Percentiles rank a stretch among this genome's conserved stretches.
phyloP scores from a whole-genome alignment of 1,140 invertebrate genomes.

The Sitophilus oryzae region DNA sequence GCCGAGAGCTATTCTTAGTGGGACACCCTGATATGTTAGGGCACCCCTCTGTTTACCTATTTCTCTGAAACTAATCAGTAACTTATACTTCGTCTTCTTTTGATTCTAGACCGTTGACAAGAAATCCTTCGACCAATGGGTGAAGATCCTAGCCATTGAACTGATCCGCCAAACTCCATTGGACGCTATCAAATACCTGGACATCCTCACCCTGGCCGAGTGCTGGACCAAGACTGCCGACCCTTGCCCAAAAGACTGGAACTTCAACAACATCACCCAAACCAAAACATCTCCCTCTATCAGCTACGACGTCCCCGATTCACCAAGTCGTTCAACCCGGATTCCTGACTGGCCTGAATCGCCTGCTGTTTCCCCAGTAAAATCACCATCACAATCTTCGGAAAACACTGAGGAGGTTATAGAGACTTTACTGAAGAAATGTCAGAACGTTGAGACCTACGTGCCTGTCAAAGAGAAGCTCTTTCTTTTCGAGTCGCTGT shows the following conservation, averaged over 20 bases:
- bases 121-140: constrained; percentile 56
- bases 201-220: constrained; percentile 45
- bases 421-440: constrained; percentile 49
- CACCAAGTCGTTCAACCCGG: no score
- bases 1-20: no score
- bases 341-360: neutral
- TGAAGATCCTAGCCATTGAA: constrained; percentile 56
- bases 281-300: constrained; percentile 1
- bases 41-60: no score
- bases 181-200: constrained; percentile 50
- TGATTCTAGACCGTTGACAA: constrained; percentile 55
- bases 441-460: constrained; percentile 54
- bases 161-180: constrained; percentile 58
- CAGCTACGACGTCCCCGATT: neutral
- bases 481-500: constrained; percentile 55
- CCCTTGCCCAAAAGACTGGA: constrained; percentile 32
- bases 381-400: neutral
- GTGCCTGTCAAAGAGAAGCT: constrained; percentile 57
- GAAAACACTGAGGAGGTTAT: constrained; percentile 44
- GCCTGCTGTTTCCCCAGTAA: neutral
- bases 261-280: constrained; percentile 18
- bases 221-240: constrained; percentile 27
- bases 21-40: no score
- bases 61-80: no score
- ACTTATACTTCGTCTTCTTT: no score